A percentile compares a stretch with the other conserved stretches of the same genome.
Conservation (phyloP, 2,797 vertebrate species). For the Ptychobarbus kaznakovi region DNA sequence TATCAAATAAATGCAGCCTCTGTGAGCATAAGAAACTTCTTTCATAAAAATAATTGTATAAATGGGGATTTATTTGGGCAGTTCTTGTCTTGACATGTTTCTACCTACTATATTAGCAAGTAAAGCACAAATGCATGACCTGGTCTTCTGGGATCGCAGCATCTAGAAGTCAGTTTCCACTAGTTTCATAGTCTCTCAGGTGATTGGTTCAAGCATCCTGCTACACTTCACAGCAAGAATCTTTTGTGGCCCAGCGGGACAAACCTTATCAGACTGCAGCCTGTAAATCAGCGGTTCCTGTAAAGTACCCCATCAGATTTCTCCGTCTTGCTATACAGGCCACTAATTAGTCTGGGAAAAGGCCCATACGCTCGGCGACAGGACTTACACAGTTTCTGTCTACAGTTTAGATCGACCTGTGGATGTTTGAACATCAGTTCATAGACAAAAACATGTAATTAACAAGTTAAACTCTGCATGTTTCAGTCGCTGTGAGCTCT, state of each 20-base stretch:
- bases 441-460: background rate
- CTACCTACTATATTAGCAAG: background rate
- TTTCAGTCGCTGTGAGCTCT: background rate
- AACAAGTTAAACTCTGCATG: background rate
- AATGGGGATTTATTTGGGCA: background rate
- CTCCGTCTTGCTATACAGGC: constrained; percentile 42
- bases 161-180: background rate
- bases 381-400: constrained; percentile 70
- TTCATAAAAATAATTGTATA: background rate
- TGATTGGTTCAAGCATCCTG: constrained; percentile 39
- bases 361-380: constrained; percentile 66
- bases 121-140: background rate
- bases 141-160: background rate
- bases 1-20: background rate
- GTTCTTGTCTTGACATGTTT: background rate
- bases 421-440: background rate
- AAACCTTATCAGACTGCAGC: constrained; percentile 35
- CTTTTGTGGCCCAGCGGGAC: background rate
- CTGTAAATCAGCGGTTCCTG: constrained; percentile 24
- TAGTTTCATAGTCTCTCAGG: constrained; percentile 16
- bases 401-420: constrained; percentile 64
- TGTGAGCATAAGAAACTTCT: background rate
- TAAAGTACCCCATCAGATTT: background rate
- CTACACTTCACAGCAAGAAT: constrained; percentile 27
- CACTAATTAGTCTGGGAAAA: constrained; percentile 75